phyloP scores from a whole-genome alignment of 2,888 invertebrate genomes.

The Diplolepis rosae region DNA sequence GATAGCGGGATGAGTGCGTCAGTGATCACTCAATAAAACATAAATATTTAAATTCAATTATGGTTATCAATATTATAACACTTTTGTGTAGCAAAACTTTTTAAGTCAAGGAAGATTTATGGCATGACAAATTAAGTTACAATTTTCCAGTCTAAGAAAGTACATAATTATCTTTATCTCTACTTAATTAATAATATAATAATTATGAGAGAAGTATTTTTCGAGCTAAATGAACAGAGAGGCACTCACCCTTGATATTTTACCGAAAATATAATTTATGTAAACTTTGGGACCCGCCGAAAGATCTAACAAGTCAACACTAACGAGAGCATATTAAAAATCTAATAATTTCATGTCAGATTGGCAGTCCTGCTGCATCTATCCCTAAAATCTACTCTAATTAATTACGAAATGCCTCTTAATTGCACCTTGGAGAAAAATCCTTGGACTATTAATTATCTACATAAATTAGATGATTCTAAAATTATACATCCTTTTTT shows the following conservation, averaged over 20 bases:
- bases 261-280: constrained; percentile 1
- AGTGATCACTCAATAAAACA: not conserved
- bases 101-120: too few species aligned
- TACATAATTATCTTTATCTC: too few species aligned
- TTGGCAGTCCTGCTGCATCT: constrained; percentile 55
- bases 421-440: constrained; percentile 6
- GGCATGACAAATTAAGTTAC: too few species aligned
- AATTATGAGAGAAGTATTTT: not conserved
- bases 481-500: not conserved
- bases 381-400: constrained; percentile 41
- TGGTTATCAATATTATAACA: too few species aligned
- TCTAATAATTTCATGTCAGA: constrained; percentile 50
- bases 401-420: constrained; percentile 4
- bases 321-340: constrained; percentile 35
- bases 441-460: not conserved
- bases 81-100: too few species aligned
- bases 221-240: not conserved
- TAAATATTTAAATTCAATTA: too few species aligned
- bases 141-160: too few species aligned
- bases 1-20: not conserved
- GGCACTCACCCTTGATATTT: not conserved
- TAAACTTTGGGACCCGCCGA: constrained; percentile 18
- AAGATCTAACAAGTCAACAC: constrained; percentile 25
- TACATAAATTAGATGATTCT: not conserved
- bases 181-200: too few species aligned